Evolutionary conservation across 2,113 vertebrate species (phyloP).

Genomic region (Ranitomeya imitator): DNA sequence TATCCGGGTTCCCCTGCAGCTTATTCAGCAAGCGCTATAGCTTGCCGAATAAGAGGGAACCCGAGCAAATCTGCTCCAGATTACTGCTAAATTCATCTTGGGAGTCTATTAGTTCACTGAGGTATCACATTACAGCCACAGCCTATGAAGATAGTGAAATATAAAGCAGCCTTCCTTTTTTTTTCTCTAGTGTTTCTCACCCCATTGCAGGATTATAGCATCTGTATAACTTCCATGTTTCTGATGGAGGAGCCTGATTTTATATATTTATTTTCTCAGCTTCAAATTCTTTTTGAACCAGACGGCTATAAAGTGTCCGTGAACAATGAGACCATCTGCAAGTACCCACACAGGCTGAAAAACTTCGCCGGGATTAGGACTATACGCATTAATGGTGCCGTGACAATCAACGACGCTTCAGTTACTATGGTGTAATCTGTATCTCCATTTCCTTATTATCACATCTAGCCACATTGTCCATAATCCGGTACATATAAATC

Average conservation of each 20-base stretch:
- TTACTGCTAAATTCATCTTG: no score
- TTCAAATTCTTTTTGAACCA: conserved; percentile 69
- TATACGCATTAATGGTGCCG: conserved; percentile 66
- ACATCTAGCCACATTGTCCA: background rate
- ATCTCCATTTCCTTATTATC: background rate
- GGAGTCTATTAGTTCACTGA: no score
- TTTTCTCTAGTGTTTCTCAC: no score
- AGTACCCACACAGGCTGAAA: conserved; percentile 68
- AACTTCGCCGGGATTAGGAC: conserved; percentile 62
- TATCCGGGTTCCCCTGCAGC: no score
- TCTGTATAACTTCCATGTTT: no score
- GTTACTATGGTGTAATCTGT: conserved; percentile 50
- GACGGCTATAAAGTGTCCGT: conserved; percentile 72
- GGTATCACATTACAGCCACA: no score
- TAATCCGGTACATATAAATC: background rate
- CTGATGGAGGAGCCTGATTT: background rate
- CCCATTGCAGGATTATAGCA: no score
- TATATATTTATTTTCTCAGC: conserved; percentile 61
- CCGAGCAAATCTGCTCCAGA: no score
- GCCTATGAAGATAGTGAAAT: no score
- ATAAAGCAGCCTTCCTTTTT: no score
- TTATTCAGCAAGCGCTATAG: no score
- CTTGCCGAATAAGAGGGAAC: no score
- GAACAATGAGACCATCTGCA: conserved; percentile 67
- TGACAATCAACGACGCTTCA: conserved; percentile 63